A percentile compares a stretch with the other conserved stretches of the same genome.
Evolutionary conservation across 2,113 vertebrate genomes (phyloP).

Genomic region (Epinephelus lanceolatus): DNA sequence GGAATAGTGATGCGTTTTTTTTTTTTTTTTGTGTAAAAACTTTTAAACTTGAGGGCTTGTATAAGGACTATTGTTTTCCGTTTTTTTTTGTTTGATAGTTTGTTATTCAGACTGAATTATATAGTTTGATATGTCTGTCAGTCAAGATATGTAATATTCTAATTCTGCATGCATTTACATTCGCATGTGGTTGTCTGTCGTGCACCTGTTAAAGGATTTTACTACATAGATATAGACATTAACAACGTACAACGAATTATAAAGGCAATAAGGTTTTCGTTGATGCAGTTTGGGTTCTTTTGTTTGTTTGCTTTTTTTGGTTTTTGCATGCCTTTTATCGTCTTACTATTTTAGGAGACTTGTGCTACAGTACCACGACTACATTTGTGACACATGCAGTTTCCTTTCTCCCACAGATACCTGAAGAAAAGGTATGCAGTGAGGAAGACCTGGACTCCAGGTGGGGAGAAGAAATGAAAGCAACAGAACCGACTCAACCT

Average conservation of each 20-base stretch:
- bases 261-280: background rate
- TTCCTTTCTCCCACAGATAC: conserved; percentile 46
- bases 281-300: too few relatives aligned
- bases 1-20: background rate
- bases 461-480: conserved; percentile 41
- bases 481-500: background rate
- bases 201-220: background rate
- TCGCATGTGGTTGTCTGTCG: background rate
- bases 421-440: conserved; percentile 23
- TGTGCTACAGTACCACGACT: background rate
- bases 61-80: background rate
- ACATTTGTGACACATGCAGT: background rate
- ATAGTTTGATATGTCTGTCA: background rate
- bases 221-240: background rate
- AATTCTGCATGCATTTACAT: background rate
- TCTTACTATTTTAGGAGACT: background rate
- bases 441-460: conserved; percentile 44
- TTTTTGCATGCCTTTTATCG: background rate
- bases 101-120: too few relatives aligned
- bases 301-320: too few relatives aligned
- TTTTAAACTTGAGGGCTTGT: background rate
- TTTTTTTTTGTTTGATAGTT: background rate
- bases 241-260: background rate
- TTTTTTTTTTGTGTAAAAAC: background rate
- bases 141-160: background rate